A percentile compares a stretch with the other conserved stretches of the same genome.
These are phyloP conservation scores for Chinchilla lanigera DNA, from an alignment of 2,113 vertebrate species.

Conservation along the genomic window DNA sequence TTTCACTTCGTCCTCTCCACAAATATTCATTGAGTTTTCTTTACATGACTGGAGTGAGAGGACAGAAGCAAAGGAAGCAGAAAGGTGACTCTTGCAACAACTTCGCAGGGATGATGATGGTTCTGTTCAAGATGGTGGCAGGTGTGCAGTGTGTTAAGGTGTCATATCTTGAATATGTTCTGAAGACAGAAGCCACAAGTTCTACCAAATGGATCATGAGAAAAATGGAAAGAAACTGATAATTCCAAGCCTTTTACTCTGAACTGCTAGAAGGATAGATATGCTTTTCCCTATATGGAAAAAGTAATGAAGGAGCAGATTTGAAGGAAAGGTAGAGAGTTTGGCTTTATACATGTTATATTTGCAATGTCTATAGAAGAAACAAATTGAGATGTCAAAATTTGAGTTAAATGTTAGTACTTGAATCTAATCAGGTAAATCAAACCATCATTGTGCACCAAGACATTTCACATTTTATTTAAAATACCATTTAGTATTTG, in stretches of 20 bases:
- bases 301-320: background rate
- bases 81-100: background rate
- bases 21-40: background rate
- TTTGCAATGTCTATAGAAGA: background rate
- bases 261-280: background rate
- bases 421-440: background rate
- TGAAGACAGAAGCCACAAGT: background rate
- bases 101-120: background rate
- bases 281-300: background rate
- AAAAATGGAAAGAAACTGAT: background rate
- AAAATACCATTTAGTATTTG: background rate
- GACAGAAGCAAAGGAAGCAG: background rate
- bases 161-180: background rate
- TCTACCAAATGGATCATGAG: constrained; percentile 3
- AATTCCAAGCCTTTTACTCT: background rate
- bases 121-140: background rate
- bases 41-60: background rate
- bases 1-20: background rate
- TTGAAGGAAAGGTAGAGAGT: background rate
- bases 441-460: background rate
- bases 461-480: background rate
- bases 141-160: background rate
- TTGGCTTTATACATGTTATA: background rate
- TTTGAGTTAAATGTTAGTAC: constrained; percentile 26
- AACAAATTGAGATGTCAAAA: background rate